Percentiles rank a stretch among this genome's conserved stretches.
Evolutionary conservation across 2,797 vertebrate species (phyloP).

Genomic region (Hapalemur alaotrensis): DNA sequence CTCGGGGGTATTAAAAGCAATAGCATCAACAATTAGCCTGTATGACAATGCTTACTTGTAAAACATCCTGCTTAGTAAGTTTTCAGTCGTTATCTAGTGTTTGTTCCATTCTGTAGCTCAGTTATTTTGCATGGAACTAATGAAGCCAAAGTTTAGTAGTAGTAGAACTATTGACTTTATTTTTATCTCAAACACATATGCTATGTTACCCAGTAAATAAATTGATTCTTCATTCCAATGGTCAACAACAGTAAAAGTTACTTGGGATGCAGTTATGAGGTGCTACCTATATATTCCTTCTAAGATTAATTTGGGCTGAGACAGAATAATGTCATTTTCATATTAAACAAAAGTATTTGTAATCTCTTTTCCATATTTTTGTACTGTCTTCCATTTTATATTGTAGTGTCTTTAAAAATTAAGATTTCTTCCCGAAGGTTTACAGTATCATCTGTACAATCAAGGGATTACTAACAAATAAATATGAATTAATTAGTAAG

Average conservation of each 20-base stretch:
- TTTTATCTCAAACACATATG: neutral
- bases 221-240: neutral
- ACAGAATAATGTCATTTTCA: neutral
- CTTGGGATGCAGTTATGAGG: neutral
- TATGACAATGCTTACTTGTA: neutral
- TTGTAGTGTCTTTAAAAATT: neutral
- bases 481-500: neutral
- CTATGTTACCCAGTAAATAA: neutral
- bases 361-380: neutral
- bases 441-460: neutral
- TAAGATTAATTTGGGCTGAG: neutral
- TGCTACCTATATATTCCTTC: neutral
- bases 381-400: neutral
- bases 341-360: neutral
- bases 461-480: neutral
- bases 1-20: neutral
- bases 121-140: neutral
- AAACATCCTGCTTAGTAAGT: neutral
- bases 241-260: neutral
- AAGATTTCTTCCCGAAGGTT: neutral
- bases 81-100: neutral
- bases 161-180: neutral
- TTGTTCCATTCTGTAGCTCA: neutral
- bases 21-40: neutral
- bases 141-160: neutral